Base-by-base conservation (phyloP, 2,888 invertebrate genomes). In the Raillietiella orientalis region DNA sequence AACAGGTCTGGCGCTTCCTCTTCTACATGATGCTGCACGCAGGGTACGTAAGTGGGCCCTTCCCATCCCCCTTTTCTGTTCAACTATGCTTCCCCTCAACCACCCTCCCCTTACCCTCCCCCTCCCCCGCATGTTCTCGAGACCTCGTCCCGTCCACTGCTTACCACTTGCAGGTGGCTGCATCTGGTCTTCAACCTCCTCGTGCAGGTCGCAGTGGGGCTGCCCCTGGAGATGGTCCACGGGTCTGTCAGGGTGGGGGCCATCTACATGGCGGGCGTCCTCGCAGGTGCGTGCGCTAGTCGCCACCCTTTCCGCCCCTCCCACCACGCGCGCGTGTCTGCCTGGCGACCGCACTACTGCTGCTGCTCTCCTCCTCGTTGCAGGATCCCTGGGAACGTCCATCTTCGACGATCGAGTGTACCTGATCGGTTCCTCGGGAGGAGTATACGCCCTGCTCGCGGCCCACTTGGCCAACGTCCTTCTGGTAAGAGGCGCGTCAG, bases 11-110 rank as follows among this genome's bases (percentile, higher is more conserved):
- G 84, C 62, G 84, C 45, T 87, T 82, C 50, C 53, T 82, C 38
- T 65, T 77, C 38, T 87, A 87, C 53, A 77, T 77, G 63, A 66
- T 82, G 41, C 61, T 87, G 39, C 87, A 87, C 47, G 79, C 79
- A 32, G 82, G 82, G 67, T 67, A 50, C 55, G 61, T 31, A 14
- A 16, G 14, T n/a, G n/a, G n/a, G n/a, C n/a, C n/a, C 5, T 31
- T 10, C 6, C 8, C 15, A 28, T 29, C n/a, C 11, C 11, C 11
- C 11, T 9, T 23, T 23, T 23, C 10, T n/a, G n/a, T n/a, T n/a
- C n/a, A n/a, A n/a, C n/a, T n/a, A n/a, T n/a, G n/a, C n/a, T n/a
- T n/a, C n/a, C 4, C 4, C n/a, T 19, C 19, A 8, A 19, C n/a
- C 6, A 8, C n/a, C n/a, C n/a, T 19, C 6, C 6, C 19, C 6